A percentile compares a stretch with the other conserved stretches of the same genome.
Conservation (phyloP, 2,797 vertebrate genomes). For the Hydrophis major region DNA sequence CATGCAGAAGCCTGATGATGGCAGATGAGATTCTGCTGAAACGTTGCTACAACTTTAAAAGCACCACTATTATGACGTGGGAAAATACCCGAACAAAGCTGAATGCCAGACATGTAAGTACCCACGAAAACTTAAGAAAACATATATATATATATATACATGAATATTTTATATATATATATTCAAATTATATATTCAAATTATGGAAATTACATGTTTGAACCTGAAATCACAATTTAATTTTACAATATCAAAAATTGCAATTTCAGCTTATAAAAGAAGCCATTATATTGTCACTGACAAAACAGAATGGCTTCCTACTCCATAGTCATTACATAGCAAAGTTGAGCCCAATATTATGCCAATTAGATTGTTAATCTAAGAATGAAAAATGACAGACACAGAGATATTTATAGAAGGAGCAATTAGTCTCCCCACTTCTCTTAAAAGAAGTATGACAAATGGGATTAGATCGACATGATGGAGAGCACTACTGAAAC, state of each 20-base stretch:
- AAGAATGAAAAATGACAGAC: background rate
- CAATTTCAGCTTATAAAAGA: background rate
- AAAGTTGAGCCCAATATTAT: background rate
- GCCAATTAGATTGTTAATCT: background rate
- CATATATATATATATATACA: too few species aligned
- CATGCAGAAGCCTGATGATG: too few species aligned
- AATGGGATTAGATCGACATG: background rate
- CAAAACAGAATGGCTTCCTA: constrained; percentile 18
- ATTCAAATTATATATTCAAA: too few species aligned
- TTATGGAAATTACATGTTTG: background rate
- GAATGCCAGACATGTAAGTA: too few species aligned
- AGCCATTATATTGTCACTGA: background rate
- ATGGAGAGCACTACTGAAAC: background rate
- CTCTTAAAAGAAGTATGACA: constrained; percentile 29
- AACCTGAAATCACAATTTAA: constrained; percentile 10
- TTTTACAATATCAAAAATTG: background rate
- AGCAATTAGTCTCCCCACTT: constrained; percentile 3
- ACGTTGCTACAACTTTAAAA: too few species aligned
- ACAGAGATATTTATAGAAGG: background rate
- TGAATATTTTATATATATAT: too few species aligned
- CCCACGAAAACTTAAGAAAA: too few species aligned
- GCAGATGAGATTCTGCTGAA: too few species aligned
- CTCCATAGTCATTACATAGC: constrained; percentile 15
- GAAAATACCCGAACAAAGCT: too few species aligned
- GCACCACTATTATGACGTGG: too few species aligned